Percentiles rank a stretch among this genome's conserved stretches.
Evolutionary conservation across 2,797 vertebrate genomes (phyloP).

Genomic region (Prunella strophiata): DNA sequence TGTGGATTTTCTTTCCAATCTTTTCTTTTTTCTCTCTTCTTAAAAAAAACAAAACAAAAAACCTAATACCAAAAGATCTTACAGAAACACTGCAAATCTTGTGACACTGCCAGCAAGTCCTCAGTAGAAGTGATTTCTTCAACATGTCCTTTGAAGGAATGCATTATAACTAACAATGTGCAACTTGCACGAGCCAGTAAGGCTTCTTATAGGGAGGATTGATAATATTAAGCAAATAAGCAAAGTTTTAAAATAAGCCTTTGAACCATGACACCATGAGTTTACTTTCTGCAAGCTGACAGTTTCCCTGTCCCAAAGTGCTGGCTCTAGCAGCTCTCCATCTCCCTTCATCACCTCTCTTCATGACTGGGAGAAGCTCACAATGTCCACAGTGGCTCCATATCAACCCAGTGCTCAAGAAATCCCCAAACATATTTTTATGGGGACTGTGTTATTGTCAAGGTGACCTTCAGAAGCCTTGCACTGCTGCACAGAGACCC

Average conservation of each 20-base stretch:
- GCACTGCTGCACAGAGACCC: background rate
- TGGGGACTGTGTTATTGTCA: background rate
- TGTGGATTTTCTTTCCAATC: background rate
- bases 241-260: background rate
- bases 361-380: background rate
- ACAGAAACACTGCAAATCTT: slow-evolving; percentile 9
- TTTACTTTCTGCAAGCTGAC: background rate
- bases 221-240: background rate
- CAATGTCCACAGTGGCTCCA: background rate
- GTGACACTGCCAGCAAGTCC: slow-evolving; percentile 15
- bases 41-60: background rate
- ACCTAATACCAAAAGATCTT: background rate
- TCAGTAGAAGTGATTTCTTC: slow-evolving; percentile 29
- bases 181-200: background rate
- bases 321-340: background rate
- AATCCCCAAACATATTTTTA: background rate
- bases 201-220: background rate
- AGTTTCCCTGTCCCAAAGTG: background rate
- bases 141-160: background rate
- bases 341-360: background rate
- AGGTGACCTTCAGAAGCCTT: slow-evolving; percentile 49
- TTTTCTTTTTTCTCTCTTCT: background rate
- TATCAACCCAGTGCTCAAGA: background rate
- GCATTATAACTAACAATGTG: accelerated
- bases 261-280: background rate